Base-by-base conservation (phyloP, 2,888 invertebrate genomes). In the Dione vanillae region DNA sequence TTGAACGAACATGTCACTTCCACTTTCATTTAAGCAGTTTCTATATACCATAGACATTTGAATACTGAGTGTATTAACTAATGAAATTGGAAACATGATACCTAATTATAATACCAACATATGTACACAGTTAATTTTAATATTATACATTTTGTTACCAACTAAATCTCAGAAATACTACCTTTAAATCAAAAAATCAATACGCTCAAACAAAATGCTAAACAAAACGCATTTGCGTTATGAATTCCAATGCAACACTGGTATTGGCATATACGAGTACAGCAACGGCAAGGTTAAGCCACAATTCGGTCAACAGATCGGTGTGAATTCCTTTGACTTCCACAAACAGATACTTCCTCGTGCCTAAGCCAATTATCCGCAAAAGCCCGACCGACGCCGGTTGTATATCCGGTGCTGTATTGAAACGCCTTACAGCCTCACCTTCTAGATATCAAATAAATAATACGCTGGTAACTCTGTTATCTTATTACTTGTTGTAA, bases 331-430 rank as follows among this genome's bases (percentile, higher is more conserved):
- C 68, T 67, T 67, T 69, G 68, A 62, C 47, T 43, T 41, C 16
- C 61, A 67, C 67, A 72, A 67, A 69, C 59, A 69, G 62, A 67
- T 67, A 59, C 65, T 62, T 54, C 62, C 67, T 41, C 62, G 45
- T 35, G 65, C 65, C 47, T 73, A 73, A 73, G 69, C 73, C 74
- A 75, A 73, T 75, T 73, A 75, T 73, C 71, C 73, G 69, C 62
- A 66, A 66, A 67, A 67, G 70, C 74, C 67, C 69, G 59, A 69
- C 66, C 40, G 64, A 64, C 69, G 12, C 71, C 74, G 71, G 74
- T 66, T 65, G 59, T 71, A 73, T 73, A 71, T 73, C 71, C 73
- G 71, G 74, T 56, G n/a, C 69, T 71, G 67, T 71, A 73, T 75
- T 71, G 71, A 73, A 69, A 69, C 66, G 67, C 56, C 58, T 51